Evolutionary conservation across 2,797 vertebrate genomes (phyloP), one percentile per base, ranked within the genome.

Genomic region (Pelobates cultripes): DNA sequence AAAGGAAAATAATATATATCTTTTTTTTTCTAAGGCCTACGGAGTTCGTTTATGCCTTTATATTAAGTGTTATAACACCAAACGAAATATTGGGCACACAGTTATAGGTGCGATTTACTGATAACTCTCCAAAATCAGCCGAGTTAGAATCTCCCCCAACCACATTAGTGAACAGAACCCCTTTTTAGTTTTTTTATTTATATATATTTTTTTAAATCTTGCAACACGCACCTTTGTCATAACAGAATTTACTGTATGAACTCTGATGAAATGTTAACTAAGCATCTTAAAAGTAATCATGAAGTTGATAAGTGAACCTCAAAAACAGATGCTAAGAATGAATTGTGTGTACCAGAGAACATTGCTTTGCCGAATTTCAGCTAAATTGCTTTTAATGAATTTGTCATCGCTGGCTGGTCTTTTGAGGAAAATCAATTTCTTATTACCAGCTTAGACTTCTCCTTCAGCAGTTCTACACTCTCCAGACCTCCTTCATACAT

Each of bases 371-470:
- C 51, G 67, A 42, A 66, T 75, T n/a, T 74, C 71, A 75, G 47
- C 63, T 55, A 55, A 74, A 73, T 51, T 43, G 53, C 63, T 60
- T 83, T 73, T 43, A 78, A 78, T 73, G 75, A 78, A 47, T 76
- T 51, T 78, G 69, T 78, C 61, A 72, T 77, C 43, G 17, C 53
- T 73, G 69, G 60, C 70, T 64, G 69, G 68, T 28, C n/a, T 77
- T 64, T 64, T 8, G 10, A 69, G 13, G 45, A 77, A 71, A 81
- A 70, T 75, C 57, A 72, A 42, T 66, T 77, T 40, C 57, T 45
- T 63, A 75, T 75, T 75, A 76, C n/a, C 43, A 51, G 43, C 60
- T 10, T 28, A n/a, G 10, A 43, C 41, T 7, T 73, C 28, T 42
- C 41, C 13, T 63, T 44, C 8, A 61, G 14, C 60, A 64, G 8